Evolutionary conservation across 2,797 vertebrate genomes (phyloP).

Genomic region (Acipenser ruthenus): DNA sequence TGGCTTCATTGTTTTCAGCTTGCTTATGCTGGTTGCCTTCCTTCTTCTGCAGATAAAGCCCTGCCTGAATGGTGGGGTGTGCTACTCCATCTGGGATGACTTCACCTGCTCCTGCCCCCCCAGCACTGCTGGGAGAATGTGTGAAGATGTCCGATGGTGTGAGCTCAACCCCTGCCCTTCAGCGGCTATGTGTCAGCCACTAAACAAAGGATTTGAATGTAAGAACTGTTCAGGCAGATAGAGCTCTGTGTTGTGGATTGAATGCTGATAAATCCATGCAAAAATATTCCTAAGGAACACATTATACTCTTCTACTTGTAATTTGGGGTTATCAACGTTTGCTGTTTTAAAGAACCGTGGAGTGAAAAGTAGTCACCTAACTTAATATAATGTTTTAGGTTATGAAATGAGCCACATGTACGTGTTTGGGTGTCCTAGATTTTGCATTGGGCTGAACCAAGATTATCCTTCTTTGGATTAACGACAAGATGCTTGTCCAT

Average conservation of each 20-base stretch:
- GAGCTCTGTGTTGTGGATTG: too few relatives aligned
- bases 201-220: conserved; percentile 80
- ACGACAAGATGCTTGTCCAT: conserved; percentile 10
- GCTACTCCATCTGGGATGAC: conserved; percentile 80
- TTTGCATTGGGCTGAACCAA: conserved; percentile 17
- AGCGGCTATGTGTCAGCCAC: conserved; percentile 55
- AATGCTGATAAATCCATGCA: too few relatives aligned
- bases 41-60: conserved; percentile 56
- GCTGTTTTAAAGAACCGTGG: too few relatives aligned
- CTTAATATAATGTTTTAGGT: too few relatives aligned
- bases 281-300: too few relatives aligned
- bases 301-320: too few relatives aligned
- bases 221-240: conserved; percentile 31
- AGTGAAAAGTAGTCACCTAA: too few relatives aligned
- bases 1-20: too few relatives aligned
- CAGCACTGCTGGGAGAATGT: conserved; percentile 69
- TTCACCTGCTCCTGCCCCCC: conserved; percentile 80
- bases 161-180: conserved; percentile 70
- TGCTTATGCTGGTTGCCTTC: too few relatives aligned
- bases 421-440: too few relatives aligned
- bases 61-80: conserved; percentile 75
- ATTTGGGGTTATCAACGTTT: too few relatives aligned
- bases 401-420: too few relatives aligned
- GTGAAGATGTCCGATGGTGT: conserved; percentile 79
- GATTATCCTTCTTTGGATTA: conserved; percentile 19